These are phyloP conservation scores for Myotis lucifugus DNA, from an alignment of 2,113 vertebrate species.

Conservation along the genomic window DNA sequence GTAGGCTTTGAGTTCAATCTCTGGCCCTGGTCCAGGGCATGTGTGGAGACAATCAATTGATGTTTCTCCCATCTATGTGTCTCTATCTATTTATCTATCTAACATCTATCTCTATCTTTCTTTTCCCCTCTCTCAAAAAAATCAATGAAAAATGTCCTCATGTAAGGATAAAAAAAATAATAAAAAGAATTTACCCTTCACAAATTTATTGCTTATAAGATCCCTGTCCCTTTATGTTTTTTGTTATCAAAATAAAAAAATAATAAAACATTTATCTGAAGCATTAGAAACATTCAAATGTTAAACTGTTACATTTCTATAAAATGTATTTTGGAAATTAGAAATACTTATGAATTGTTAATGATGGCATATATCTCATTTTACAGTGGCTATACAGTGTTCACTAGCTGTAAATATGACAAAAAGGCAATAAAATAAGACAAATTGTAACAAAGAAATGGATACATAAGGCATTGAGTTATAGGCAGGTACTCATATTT, in stretches of 20 bases:
- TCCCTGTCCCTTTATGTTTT: not conserved
- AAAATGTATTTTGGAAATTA: slow-evolving; percentile 15
- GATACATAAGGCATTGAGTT: not conserved
- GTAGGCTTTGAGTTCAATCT: not conserved
- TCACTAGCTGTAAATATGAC: slow-evolving; percentile 24
- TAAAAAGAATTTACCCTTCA: not conserved
- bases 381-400: not conserved
- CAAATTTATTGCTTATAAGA: not conserved
- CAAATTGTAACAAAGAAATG: not conserved
- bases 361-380: not conserved
- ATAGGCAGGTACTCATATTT: not conserved
- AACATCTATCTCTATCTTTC: not conserved
- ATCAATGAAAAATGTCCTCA: not conserved
- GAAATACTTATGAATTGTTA: not conserved
- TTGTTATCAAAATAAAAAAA: not conserved
- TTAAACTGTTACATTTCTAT: not conserved
- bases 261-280: not conserved
- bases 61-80: not conserved
- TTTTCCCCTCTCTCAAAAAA: not conserved
- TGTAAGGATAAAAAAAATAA: not conserved
- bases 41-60: not conserved
- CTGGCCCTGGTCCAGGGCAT: not conserved
- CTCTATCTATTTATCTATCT: not conserved
- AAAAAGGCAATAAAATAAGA: not conserved
- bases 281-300: not conserved